These are phyloP conservation scores for Myzus persicae DNA, from an alignment of 1,140 invertebrate genomes.

Conservation along the genomic window DNA sequence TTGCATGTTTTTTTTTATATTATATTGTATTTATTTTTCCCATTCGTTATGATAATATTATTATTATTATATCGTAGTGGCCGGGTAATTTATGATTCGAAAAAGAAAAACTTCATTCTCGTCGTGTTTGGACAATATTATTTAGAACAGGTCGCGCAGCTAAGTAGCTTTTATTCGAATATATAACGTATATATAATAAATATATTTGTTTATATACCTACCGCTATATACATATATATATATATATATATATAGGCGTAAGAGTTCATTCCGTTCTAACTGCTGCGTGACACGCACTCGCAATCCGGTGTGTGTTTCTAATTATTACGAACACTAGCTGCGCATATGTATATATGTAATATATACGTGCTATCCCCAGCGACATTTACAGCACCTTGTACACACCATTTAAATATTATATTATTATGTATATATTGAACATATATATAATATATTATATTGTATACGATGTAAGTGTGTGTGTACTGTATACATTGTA, in stretches of 20 bases:
- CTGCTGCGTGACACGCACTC: constrained; percentile 32
- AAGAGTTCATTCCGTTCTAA: background rate
- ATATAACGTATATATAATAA: background rate
- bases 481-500: background rate
- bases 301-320: constrained; percentile 35
- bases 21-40: background rate
- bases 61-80: background rate
- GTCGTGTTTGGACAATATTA: constrained; percentile 48
- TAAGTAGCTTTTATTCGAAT: constrained; percentile 37
- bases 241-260: background rate
- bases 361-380: background rate
- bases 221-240: too few species aligned
- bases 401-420: constrained; percentile 47
- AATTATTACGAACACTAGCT: constrained; percentile 34
- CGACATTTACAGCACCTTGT: constrained; percentile 28
- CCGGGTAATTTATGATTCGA: constrained; percentile 29
- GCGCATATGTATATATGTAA: background rate
- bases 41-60: background rate
- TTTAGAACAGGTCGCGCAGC: constrained; percentile 31
- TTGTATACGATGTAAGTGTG: background rate
- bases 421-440: background rate
- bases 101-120: constrained; percentile 25
- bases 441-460: background rate
- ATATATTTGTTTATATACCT: background rate
- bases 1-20: background rate